Conservation (phyloP, 2,888 invertebrate genomes). For the Chouioia cunea region DNA sequence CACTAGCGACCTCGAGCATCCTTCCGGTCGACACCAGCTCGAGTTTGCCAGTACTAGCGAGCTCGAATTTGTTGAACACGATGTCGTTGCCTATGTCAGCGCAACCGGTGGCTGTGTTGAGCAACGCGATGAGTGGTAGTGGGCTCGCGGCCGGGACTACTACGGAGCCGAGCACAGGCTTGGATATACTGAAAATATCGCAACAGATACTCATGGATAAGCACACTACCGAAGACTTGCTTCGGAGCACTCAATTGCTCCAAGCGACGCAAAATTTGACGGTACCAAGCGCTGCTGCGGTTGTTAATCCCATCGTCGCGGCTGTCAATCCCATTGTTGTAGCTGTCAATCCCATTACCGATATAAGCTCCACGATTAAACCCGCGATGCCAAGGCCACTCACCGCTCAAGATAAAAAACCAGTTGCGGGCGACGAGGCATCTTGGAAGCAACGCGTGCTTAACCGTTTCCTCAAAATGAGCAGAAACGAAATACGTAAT, state of each 20-base stretch:
- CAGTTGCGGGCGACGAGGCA: slow-evolving; percentile 46
- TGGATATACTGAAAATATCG: slow-evolving; percentile 44
- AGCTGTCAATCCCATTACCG: no score
- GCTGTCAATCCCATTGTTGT: no score
- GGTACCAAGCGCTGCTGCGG: neutral
- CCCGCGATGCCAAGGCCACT: neutral
- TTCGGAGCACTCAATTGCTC: slow-evolving; percentile 35
- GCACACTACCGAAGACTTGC: slow-evolving; percentile 43
- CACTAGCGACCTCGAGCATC: neutral
- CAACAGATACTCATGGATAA: slow-evolving; percentile 46
- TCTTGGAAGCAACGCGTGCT: slow-evolving; percentile 64
- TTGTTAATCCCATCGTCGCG: neutral
- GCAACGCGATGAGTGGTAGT: no score
- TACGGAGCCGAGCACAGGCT: neutral
- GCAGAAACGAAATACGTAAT: slow-evolving; percentile 65
- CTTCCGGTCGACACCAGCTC: slow-evolving; percentile 18
- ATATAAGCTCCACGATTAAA: neutral
- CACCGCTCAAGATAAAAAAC: slow-evolving; percentile 11
- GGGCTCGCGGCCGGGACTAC: neutral
- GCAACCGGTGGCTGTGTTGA: no score
- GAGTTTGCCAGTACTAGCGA: neutral
- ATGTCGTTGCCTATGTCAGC: neutral
- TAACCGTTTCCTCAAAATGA: slow-evolving; percentile 64
- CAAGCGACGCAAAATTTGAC: neutral
- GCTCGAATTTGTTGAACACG: neutral